Conservation (phyloP, 2,113 vertebrate genomes). For the Callaeas wilsoni region DNA sequence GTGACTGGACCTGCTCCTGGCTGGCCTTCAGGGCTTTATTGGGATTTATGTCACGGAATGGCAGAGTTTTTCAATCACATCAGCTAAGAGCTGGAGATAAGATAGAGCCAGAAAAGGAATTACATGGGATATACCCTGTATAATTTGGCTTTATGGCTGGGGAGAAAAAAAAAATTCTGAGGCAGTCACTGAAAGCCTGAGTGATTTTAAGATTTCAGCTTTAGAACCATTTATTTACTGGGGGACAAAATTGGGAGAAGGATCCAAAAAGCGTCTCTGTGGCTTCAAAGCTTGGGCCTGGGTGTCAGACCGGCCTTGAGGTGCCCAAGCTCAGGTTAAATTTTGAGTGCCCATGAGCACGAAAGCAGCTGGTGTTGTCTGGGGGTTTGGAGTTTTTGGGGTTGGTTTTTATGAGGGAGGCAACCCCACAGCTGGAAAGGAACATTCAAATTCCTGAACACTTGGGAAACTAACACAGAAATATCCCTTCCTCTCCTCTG, state of each 20-base stretch:
- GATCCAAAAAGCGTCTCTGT: not conserved
- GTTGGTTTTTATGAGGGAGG: not conserved
- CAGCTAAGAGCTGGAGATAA: conserved; percentile 36
- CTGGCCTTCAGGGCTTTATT: not conserved
- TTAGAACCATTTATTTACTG: not conserved
- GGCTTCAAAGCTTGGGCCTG: not conserved
- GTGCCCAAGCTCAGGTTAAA: not conserved
- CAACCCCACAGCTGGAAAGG: not conserved
- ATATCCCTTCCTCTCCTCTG: fast-evolving
- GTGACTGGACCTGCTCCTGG: not conserved
- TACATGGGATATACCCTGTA: conserved; percentile 21
- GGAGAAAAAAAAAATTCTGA: not conserved
- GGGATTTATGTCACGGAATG: conserved; percentile 20
- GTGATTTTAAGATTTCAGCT: not conserved
- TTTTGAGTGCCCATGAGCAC: fast-evolving
- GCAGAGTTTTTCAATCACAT: conserved; percentile 47
- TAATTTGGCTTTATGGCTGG: not conserved
- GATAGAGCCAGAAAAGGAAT: conserved; percentile 24
- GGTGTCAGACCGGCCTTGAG: not conserved
- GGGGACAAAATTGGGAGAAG: not conserved
- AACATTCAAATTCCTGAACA: not conserved
- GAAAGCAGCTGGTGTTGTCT: not conserved
- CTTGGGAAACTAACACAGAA: not conserved
- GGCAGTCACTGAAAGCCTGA: not conserved
- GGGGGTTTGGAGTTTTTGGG: not conserved